Conservation (phyloP, 1,140 invertebrate genomes). For the Holotrichia oblita region DNA sequence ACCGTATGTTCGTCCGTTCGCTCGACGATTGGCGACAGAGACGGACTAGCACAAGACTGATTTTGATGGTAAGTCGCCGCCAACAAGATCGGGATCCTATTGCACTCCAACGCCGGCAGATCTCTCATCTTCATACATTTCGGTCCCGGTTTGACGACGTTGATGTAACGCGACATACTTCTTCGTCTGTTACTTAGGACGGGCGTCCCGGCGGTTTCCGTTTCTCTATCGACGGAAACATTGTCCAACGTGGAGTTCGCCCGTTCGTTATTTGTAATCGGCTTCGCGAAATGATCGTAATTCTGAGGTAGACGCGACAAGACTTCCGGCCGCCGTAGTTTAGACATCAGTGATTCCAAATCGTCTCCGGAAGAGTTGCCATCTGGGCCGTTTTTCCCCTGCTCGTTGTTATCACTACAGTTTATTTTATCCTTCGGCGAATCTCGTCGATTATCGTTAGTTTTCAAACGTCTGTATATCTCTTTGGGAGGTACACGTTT, state of each 20-base stretch:
- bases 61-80: background rate
- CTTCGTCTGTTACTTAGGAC: background rate
- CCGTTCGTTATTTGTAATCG: conserved; percentile 44
- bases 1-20: background rate
- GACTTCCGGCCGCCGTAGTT: background rate
- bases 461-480: background rate
- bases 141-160: conserved; percentile 7
- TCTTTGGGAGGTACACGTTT: background rate
- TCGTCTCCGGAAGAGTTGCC: background rate
- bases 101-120: background rate
- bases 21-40: background rate
- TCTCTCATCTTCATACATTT: background rate
- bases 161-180: background rate
- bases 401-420: background rate
- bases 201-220: background rate
- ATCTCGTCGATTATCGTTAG: background rate
- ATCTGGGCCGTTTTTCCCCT: background rate
- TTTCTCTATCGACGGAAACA: background rate
- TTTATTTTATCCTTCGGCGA: background rate
- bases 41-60: background rate
- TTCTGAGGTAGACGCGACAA: background rate
- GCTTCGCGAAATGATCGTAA: conserved; percentile 38
- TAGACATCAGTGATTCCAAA: background rate
- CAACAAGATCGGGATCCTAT: conserved; percentile 10
- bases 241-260: conserved; percentile 45